These are phyloP conservation scores for Botia almorhae DNA, from an alignment of 2,797 vertebrate species.

Conservation along the genomic window DNA sequence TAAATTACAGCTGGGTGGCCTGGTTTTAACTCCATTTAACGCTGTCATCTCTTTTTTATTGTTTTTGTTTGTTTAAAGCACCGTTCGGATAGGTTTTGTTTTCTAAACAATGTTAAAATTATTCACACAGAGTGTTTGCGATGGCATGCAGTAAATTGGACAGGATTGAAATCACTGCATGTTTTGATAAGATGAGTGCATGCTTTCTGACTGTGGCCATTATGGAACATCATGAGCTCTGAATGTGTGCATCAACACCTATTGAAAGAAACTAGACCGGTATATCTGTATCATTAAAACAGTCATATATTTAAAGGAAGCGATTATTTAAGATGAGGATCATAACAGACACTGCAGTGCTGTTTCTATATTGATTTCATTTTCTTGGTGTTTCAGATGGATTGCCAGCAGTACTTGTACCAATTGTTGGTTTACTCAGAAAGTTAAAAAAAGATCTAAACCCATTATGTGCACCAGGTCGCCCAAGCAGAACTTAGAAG, in stretches of 20 bases:
- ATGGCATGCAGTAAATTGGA: not conserved
- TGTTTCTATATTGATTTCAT: not conserved
- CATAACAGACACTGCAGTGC: not conserved
- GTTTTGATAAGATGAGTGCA: not conserved
- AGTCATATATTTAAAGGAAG: not conserved
- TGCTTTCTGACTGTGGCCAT: not conserved
- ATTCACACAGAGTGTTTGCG: not conserved
- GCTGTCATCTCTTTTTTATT: slow-evolving; percentile 10
- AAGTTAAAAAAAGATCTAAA: not conserved
- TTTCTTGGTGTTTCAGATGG: not conserved
- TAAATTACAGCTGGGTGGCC: slow-evolving; percentile 23
- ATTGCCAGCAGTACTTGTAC: not conserved
- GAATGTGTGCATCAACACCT: not conserved
- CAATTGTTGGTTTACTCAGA: not conserved
- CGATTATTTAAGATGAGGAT: not conserved
- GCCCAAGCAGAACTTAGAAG: not conserved
- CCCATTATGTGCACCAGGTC: too few species aligned
- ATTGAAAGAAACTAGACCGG: not conserved
- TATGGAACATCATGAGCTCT: not conserved
- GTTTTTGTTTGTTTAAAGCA: not conserved
- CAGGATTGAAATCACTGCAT: not conserved
- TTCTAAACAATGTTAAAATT: not conserved
- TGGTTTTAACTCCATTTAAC: slow-evolving; percentile 31
- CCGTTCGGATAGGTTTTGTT: not conserved
- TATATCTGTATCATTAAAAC: not conserved